Conservation (phyloP, 2,888 invertebrate species). For the Mylabris sibirica region DNA sequence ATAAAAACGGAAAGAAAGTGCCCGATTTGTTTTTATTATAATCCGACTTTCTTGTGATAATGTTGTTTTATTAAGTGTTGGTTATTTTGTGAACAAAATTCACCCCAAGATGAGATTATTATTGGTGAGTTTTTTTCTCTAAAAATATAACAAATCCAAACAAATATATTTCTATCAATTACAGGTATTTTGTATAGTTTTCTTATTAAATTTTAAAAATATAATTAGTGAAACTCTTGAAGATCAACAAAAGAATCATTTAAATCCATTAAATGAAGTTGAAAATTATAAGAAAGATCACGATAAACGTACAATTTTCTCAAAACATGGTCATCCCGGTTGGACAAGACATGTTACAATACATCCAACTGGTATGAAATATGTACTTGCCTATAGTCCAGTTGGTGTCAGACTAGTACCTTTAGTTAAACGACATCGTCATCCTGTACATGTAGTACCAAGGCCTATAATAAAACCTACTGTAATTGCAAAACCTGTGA, state of each 20-base stretch:
- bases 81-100: constrained; percentile 20
- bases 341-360: constrained; percentile 54
- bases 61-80: constrained; percentile 32
- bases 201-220: constrained; percentile 17
- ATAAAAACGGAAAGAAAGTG: constrained; percentile 58
- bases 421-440: constrained; percentile 38
- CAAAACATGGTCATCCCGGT: constrained; percentile 43
- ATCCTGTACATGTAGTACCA: constrained; percentile 26
- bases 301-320: constrained; percentile 54
- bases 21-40: constrained; percentile 48
- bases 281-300: constrained; percentile 46
- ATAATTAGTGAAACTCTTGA: constrained; percentile 18
- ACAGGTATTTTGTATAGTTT: constrained; percentile 8
- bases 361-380: constrained; percentile 49
- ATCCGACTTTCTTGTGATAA: constrained; percentile 43
- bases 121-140: constrained; percentile 30
- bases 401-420: constrained; percentile 51
- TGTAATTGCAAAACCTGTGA: constrained; percentile 32
- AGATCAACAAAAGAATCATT: constrained; percentile 40
- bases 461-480: constrained; percentile 35
- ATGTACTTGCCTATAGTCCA: constrained; percentile 50
- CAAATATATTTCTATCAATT: neutral
- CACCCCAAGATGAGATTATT: constrained; percentile 30
- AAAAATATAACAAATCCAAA: neutral
- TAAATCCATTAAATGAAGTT: constrained; percentile 50